These are phyloP conservation scores for Malurus elegans DNA, from an alignment of 2,113 vertebrate species.

Conservation along the genomic window DNA sequence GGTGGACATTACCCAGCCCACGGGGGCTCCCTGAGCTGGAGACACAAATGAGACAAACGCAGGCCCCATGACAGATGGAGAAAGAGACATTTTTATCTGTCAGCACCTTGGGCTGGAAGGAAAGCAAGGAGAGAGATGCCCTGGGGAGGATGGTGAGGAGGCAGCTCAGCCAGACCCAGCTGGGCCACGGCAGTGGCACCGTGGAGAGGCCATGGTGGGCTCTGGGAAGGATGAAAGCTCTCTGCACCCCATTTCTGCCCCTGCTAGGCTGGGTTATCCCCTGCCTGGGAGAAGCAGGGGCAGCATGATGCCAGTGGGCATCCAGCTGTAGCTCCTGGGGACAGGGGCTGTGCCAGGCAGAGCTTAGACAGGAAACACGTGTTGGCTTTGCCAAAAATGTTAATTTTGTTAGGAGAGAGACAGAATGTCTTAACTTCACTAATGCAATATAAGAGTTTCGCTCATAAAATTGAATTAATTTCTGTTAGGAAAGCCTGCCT, in stretches of 20 bases:
- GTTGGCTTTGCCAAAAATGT: neutral
- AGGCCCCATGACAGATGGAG: neutral
- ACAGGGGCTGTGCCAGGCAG: neutral
- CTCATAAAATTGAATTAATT: neutral
- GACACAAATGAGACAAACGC: neutral
- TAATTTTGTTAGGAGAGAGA: neutral
- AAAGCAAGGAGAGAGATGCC: neutral
- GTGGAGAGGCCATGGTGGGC: rapidly evolving
- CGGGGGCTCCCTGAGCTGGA: neutral
- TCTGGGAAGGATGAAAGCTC: neutral
- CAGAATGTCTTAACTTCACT: neutral
- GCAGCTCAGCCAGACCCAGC: neutral
- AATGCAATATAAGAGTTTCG: neutral
- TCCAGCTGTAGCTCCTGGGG: neutral
- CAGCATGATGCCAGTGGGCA: neutral
- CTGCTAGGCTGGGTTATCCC: neutral
- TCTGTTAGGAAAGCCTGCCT: neutral
- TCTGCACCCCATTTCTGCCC: neutral
- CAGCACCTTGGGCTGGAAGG: neutral
- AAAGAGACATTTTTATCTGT: neutral
- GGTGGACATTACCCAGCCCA: no score
- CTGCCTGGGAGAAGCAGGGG: neutral
- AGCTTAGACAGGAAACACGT: neutral
- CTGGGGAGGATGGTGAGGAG: neutral
- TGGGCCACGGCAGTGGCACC: neutral